Base-by-base conservation (phyloP, 1,140 invertebrate genomes). In the Drosophila varians region DNA sequence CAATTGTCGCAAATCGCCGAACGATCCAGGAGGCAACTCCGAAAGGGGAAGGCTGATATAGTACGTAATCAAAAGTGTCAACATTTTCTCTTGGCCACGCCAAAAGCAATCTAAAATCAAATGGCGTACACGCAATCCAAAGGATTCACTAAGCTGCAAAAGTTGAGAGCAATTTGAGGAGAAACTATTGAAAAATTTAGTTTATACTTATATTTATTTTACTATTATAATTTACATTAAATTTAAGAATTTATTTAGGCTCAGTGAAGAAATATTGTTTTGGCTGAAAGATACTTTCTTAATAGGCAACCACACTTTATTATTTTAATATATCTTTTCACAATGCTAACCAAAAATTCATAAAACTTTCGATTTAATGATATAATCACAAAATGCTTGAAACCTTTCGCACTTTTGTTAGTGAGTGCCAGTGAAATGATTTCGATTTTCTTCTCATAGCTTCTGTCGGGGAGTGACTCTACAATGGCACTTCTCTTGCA, bases 401-500 rank as follows among this genome's bases (percentile, higher is more conserved):
- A 11, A 11, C 6, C 14, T 1, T 18, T 43, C 19, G 19, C 11
- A 36, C 19, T 34, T 19, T 25, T 65, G 60, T 25, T 65, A 16
- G 19, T 25, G 11, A 66, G 62, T 66, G 62, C 46, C 26, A 11
- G n/a, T 16, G 19, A 55, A 55, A 47, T 18, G 62, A 68, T 68
- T 69, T 40, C 49, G 43, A 68, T 42, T 42, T 47, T 68, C 40
- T 55, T 64, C 57, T 31, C 57, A 64, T 66, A 34, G 28, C 48
- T 68, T 34, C 62, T 66, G 62, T 69, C 62, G 42, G 31, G 36
- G 12, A 46, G 52, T 31, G 43, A 43, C 53, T 71, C 36, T 71
- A 46, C 64, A 38, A 65, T 57, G 74, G 51, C 54, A 56, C 61
- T 73, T 73, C 51, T 69, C 61, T 56, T 79, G 77, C 49, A 79